Conservation (phyloP, 2,797 vertebrate species). For the Microchirus variegatus region DNA sequence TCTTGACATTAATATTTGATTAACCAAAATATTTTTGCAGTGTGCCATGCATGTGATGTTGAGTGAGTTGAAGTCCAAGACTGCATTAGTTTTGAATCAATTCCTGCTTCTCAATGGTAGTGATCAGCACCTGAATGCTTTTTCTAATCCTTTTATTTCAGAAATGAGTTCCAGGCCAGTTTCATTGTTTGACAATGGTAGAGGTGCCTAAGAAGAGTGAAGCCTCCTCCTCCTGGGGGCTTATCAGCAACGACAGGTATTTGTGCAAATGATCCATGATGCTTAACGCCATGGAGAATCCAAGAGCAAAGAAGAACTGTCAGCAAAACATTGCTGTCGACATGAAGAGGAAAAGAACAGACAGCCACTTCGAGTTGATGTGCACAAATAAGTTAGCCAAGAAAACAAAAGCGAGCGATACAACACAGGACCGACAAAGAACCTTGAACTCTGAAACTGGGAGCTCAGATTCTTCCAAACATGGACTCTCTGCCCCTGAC, state of each 20-base stretch:
- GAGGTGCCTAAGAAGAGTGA: slow-evolving; percentile 19
- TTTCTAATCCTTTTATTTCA: slow-evolving; percentile 7
- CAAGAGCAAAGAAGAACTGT: slow-evolving; percentile 31
- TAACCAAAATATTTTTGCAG: too few species aligned
- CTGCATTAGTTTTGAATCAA: neutral
- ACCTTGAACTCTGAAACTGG: slow-evolving; percentile 6
- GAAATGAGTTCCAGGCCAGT: slow-evolving; percentile 24
- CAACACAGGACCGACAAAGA: neutral
- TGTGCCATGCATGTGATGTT: too few species aligned
- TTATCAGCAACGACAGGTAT: slow-evolving; percentile 45
- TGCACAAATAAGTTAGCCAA: slow-evolving; percentile 20
- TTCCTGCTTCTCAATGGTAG: neutral
- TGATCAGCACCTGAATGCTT: neutral
- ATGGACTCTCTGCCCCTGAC: neutral
- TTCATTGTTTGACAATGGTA: slow-evolving; percentile 24
- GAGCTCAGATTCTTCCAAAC: neutral
- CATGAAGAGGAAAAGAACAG: slow-evolving; percentile 40
- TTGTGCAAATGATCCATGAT: slow-evolving; percentile 43
- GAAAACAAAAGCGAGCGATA: neutral
- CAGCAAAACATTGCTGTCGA: slow-evolving; percentile 1
- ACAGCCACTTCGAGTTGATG: neutral
- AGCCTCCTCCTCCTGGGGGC: slow-evolving; percentile 10
- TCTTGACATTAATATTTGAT: too few species aligned
- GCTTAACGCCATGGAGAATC: slow-evolving; percentile 19
- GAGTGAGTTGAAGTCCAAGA: too few species aligned